A percentile compares a stretch with the other conserved stretches of the same genome.
These are phyloP conservation scores for Leptopilina clavipes DNA, from an alignment of 1,140 invertebrate genomes.

Conservation along the genomic window DNA sequence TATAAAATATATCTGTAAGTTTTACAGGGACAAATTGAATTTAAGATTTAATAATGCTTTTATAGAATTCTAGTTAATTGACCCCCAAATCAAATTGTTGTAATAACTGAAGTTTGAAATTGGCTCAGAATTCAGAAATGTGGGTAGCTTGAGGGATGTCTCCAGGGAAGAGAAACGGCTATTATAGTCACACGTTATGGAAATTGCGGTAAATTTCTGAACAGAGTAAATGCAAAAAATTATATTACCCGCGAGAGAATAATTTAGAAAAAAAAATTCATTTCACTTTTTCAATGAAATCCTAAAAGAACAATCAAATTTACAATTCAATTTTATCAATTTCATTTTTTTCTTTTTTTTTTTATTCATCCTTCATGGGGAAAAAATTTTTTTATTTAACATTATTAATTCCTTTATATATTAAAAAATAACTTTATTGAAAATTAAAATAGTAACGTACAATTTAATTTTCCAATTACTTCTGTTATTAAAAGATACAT, in stretches of 20 bases:
- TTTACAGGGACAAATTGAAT: neutral
- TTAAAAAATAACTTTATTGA: too few species aligned
- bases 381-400: too few species aligned
- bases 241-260: neutral
- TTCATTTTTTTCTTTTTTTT: too few species aligned
- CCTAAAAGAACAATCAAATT: neutral
- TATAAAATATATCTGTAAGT: too few species aligned
- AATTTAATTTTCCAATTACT: too few species aligned
- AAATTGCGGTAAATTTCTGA: neutral
- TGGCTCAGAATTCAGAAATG: conserved; percentile 20
- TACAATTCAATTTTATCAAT: too few species aligned
- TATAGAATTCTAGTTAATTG: conserved; percentile 11
- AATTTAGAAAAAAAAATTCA: neutral
- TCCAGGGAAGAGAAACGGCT: neutral
- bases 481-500: too few species aligned
- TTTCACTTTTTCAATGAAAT: neutral
- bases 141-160: neutral
- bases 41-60: neutral
- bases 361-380: too few species aligned
- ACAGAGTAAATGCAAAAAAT: neutral
- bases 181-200: conserved; percentile 16
- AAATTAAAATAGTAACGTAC: too few species aligned
- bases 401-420: too few species aligned
- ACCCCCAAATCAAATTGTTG: conserved; percentile 28
- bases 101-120: conserved; percentile 12